Evolutionary conservation across 2,888 invertebrate species (phyloP).

Genomic region (Calephelis perditalis): DNA sequence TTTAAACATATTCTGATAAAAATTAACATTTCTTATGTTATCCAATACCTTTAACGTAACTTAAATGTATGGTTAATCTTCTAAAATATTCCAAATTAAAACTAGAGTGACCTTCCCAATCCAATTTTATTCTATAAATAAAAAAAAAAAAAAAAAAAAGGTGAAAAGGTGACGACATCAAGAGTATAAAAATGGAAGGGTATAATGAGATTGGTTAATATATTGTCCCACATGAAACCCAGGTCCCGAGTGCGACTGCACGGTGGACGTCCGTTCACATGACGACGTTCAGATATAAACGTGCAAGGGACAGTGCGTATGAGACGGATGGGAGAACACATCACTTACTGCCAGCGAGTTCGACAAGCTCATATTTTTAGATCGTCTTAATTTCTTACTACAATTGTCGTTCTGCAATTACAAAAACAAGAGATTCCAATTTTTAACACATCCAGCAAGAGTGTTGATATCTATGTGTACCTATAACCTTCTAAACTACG

Average conservation of each 20-base stretch:
- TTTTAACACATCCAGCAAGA: not conserved
- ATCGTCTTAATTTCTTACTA: constrained; percentile 12
- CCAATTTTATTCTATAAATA: no score
- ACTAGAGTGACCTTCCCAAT: no score
- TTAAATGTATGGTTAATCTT: no score
- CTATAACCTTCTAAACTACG: no score
- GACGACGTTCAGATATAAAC: constrained; percentile 8
- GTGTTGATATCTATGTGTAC: no score
- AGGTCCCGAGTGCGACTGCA: not conserved
- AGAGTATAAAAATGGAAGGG: constrained; percentile 9
- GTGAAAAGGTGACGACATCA: not conserved
- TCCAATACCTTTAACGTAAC: not conserved
- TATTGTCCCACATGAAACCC: not conserved
- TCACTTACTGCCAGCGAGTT: constrained; percentile 11
- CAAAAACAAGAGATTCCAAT: not conserved
- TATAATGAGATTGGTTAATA: not conserved
- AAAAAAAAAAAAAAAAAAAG: no score
- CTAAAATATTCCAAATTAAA: no score
- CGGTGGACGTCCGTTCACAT: constrained; percentile 7
- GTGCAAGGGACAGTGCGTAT: constrained; percentile 1
- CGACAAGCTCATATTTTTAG: constrained; percentile 6
- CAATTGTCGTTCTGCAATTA: constrained; percentile 11
- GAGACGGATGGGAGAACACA: not conserved
- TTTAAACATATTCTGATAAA: not conserved
- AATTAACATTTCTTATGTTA: not conserved